Percentiles rank a stretch among this genome's conserved stretches.
Evolutionary conservation across 2,113 vertebrate genomes (phyloP).

Genomic region (Oxyura jamaicensis): DNA sequence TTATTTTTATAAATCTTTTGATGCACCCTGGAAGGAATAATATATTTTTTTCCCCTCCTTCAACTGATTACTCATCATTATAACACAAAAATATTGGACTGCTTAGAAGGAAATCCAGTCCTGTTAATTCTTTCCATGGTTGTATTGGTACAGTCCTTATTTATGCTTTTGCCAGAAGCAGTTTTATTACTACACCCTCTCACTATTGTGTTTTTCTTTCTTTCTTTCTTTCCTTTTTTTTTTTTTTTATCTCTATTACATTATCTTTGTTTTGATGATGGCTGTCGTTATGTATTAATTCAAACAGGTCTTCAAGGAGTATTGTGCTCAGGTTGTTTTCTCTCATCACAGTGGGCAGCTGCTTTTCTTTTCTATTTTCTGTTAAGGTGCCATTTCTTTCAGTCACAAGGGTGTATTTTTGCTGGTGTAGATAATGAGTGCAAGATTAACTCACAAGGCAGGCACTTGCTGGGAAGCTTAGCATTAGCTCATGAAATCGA

Average conservation of each 20-base stretch:
- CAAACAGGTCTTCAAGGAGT: slow-evolving; percentile 29
- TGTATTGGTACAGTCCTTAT: background rate
- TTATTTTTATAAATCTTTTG: background rate
- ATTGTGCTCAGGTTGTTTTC: slow-evolving; percentile 34
- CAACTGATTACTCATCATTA: background rate
- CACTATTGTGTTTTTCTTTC: background rate
- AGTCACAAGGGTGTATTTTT: slow-evolving; percentile 30
- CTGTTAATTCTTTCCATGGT: background rate
- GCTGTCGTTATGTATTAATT: slow-evolving; percentile 62
- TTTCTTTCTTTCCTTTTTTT: background rate
- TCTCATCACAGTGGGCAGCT: slow-evolving; percentile 28
- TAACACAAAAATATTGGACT: background rate
- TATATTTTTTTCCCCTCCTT: background rate
- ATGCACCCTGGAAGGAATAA: background rate
- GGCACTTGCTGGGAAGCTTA: slow-evolving; percentile 39
- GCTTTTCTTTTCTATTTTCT: slow-evolving; percentile 65
- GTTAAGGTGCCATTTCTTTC: slow-evolving; percentile 41
- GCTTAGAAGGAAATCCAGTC: background rate
- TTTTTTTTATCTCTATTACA: background rate
- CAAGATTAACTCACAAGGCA: slow-evolving; percentile 35
- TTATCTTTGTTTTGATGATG: slow-evolving; percentile 44
- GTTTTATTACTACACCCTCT: slow-evolving; percentile 15
- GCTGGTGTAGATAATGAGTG: slow-evolving; percentile 17
- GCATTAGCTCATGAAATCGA: slow-evolving; percentile 1
- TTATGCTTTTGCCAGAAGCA: slow-evolving; percentile 23